A percentile compares a stretch with the other conserved stretches of the same genome.
phyloP scores from a whole-genome alignment of 2,888 invertebrate species.

The Phania funesta region DNA sequence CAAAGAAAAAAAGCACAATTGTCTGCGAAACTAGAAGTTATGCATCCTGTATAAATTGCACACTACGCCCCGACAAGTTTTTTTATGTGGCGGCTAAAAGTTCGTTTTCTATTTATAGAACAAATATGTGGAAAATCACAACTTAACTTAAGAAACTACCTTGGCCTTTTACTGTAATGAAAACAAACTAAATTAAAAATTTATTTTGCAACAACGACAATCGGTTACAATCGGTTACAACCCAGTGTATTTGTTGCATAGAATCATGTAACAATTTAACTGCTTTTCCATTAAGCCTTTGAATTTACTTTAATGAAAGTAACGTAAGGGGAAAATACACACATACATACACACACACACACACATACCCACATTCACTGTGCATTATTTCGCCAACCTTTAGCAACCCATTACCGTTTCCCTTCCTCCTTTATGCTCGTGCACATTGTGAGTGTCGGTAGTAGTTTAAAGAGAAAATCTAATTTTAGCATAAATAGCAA shows the following conservation, averaged over 20 bases:
- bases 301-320: not conserved
- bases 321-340: not conserved
- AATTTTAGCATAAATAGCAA: slow-evolving; percentile 39
- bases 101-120: too few species aligned
- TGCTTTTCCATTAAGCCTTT: slow-evolving; percentile 25
- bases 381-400: slow-evolving; percentile 40
- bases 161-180: too few species aligned
- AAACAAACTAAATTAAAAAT: too few species aligned
- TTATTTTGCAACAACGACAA: too few species aligned
- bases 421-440: not conserved
- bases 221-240: not conserved
- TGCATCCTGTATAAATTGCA: too few species aligned
- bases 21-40: too few species aligned
- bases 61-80: too few species aligned
- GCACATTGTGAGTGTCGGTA: slow-evolving; percentile 18
- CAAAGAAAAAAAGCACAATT: too few species aligned
- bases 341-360: not conserved
- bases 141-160: too few species aligned
- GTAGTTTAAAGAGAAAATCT: slow-evolving; percentile 30
- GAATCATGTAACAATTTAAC: slow-evolving; percentile 4
- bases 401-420: slow-evolving; percentile 27
- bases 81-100: too few species aligned
- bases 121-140: too few species aligned
- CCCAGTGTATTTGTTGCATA: not conserved
- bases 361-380: too few species aligned